Conservation (phyloP, 2,888 invertebrate genomes). For the Thereva unica region DNA sequence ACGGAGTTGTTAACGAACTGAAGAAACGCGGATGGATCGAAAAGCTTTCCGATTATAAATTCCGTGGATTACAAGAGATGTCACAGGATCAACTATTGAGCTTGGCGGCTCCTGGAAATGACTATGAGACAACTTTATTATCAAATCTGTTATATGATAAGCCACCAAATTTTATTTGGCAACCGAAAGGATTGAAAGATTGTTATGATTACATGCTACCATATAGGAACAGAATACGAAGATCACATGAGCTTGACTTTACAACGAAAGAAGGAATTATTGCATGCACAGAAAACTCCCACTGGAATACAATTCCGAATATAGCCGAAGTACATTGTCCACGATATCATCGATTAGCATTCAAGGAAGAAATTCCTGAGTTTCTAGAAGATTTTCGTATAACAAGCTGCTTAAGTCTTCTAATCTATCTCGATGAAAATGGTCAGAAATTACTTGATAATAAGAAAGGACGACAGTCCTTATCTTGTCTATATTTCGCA, state of each 20-base stretch:
- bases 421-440: constrained; percentile 63
- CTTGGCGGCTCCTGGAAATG: constrained; percentile 52
- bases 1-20: constrained; percentile 59
- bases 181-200: constrained; percentile 48
- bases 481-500: constrained; percentile 70
- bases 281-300: constrained; percentile 52
- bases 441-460: neutral
- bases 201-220: constrained; percentile 49
- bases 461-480: constrained; percentile 60
- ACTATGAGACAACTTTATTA: constrained; percentile 58
- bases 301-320: constrained; percentile 51
- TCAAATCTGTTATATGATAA: constrained; percentile 66
- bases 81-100: constrained; percentile 50
- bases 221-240: constrained; percentile 51
- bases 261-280: constrained; percentile 61
- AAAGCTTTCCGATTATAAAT: constrained; percentile 60
- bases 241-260: constrained; percentile 54
- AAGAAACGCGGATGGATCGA: constrained; percentile 74
- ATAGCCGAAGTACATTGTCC: constrained; percentile 66
- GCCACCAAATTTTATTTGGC: constrained; percentile 75
- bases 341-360: constrained; percentile 60
- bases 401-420: constrained; percentile 76
- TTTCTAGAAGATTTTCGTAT: constrained; percentile 69
- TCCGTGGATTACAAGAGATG: constrained; percentile 51
- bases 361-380: constrained; percentile 50